Evolutionary conservation across 2,888 invertebrate genomes (phyloP), one percentile per base, ranked within the genome.

Genomic region (Sthenelais limicola): DNA sequence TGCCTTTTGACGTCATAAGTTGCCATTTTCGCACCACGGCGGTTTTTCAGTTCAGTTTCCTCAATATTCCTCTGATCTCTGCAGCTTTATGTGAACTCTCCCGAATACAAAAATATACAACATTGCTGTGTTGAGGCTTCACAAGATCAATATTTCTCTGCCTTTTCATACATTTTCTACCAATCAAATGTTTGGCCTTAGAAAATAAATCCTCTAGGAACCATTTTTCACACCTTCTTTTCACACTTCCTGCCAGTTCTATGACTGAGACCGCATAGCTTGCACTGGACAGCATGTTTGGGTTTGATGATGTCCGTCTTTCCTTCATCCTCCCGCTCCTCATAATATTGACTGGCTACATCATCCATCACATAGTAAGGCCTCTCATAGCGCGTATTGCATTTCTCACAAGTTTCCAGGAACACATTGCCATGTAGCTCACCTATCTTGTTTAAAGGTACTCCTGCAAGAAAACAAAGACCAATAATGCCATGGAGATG

Each of bases 341-440:
- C 83, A 74, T 74, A 83, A 73, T 84, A 83, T 71, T 79, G 79
- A 74, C 83, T 83, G 4, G 78, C 78, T 5, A 74, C 69, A 74
- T 84, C 84, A 73, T 84, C 81, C 79, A 82, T 72, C 0, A 82
- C 82, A 74, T 84, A 83, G 67, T 62, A 82, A 5, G 74, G 48
- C 51, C 84, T 75, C 5, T 78, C 74, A 72, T 82, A 84, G n/a
- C 75, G 74, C 9, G 69, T 69, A 2, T 68, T 73, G 77, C 85
- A 85, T 21, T 76, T 76, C 52, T 82, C 81, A 79, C 84, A 85
- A 21, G 75, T 79, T 62, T 85, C 85, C 62, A 79, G 71, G 72
- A 84, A 84, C 18, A 83, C 84, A 69, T 85, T 84, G 7, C 85
- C 85, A 78, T 85, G 85, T 0, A 85, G 81, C 73, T 85, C 85